Evolutionary conservation across 1,140 invertebrate species (phyloP).

Genomic region (Drosophila suzukii): DNA sequence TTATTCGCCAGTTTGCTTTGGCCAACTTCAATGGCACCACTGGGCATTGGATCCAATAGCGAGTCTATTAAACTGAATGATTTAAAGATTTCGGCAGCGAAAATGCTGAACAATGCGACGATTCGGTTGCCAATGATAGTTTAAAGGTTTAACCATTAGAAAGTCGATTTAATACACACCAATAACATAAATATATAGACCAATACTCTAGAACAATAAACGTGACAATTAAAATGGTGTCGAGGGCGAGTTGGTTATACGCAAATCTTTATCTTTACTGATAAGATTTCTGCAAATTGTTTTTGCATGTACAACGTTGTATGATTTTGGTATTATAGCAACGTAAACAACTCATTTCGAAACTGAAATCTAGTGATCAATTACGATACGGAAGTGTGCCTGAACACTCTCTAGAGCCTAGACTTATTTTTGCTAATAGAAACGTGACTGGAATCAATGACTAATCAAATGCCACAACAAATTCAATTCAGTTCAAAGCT

Average conservation of each 20-base stretch:
- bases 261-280: slow-evolving; percentile 16
- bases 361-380: background rate
- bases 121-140: slow-evolving; percentile 1
- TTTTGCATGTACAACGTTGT: background rate
- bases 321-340: background rate
- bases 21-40: slow-evolving; percentile 40
- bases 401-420: background rate
- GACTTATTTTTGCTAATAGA: slow-evolving; percentile 7
- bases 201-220: background rate
- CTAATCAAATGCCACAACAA: slow-evolving; percentile 13
- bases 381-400: slow-evolving; percentile 18
- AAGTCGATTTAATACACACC: background rate
- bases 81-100: slow-evolving; percentile 39
- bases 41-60: slow-evolving; percentile 19
- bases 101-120: slow-evolving; percentile 8
- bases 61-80: slow-evolving; percentile 37
- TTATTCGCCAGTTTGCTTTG: slow-evolving; percentile 47
- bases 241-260: slow-evolving; percentile 10
- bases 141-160: background rate
- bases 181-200: background rate
- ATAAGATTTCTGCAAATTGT: slow-evolving; percentile 30
- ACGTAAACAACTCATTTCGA: background rate
- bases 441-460: slow-evolving; percentile 20
- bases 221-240: background rate
- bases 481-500: slow-evolving; percentile 2